Base-by-base conservation (phyloP, 2,797 vertebrate genomes). In the Ctenopoma multispine region DNA sequence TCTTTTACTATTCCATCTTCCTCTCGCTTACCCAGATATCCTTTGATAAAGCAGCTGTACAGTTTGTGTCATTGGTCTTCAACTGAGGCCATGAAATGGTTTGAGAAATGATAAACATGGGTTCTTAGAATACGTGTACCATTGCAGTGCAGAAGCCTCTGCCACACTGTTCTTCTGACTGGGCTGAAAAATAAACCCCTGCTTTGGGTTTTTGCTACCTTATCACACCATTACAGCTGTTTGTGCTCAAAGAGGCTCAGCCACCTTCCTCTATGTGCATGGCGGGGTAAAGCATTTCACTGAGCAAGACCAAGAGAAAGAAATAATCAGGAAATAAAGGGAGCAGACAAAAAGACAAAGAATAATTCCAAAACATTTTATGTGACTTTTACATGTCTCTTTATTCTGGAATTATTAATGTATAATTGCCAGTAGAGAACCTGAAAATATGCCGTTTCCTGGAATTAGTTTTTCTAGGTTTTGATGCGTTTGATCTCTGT, bases 151-250 rank as follows among this genome's bases (percentile, higher is more conserved):
- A 48, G 72, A 81, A 83, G 64, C 72, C 65, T 68, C 63, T 54
- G 68, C 65, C 14, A n/a, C 70, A 44, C 72, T 70, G 62, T 77
- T 77, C 89, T 68, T 80, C 75, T 73, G 79, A 82, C 79, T 71
- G 17, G 78, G 51, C 59, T 75, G 65, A 77, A 87, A 77, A 87
- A 80, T 57, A 82, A 86, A 77, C 40, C 78, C 61, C 44, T 5
- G 74, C 63, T 38, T 76, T 79, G 75, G 68, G 63, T 84, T 87
- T 84, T 58, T 73, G 58, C 73, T 82, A 69, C 84, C 89, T 93
- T 92, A 92, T 93, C 92, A 90, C 80, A 77, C 67, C 49, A 69
- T 58, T 85, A 81, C 90, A 92, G 91, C 87, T 89, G 92, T 46
- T 81, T 63, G 49, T 81, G 77, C 80, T 87, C 77, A 75, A 66